These are phyloP conservation scores for Centropus unirufus DNA, from an alignment of 2,113 vertebrate genomes.

Conservation along the genomic window DNA sequence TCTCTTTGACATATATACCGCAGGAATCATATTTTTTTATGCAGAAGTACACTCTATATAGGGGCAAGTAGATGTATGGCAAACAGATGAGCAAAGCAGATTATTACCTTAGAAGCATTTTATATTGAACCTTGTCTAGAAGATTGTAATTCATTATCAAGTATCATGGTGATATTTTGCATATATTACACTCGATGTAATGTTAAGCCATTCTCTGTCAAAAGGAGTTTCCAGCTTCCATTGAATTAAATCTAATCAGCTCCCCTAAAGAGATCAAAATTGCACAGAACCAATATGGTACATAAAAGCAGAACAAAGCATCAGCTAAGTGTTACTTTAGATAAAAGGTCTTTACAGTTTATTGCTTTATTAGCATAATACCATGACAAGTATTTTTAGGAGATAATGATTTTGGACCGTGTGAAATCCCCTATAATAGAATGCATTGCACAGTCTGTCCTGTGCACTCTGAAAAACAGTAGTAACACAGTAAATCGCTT, in stretches of 20 bases:
- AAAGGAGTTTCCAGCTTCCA: conserved; percentile 29
- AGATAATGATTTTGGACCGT: conserved; percentile 60
- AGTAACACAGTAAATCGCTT: conserved; percentile 32
- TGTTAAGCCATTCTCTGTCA: conserved; percentile 39
- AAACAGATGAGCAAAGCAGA: conserved; percentile 5
- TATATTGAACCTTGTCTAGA: background rate
- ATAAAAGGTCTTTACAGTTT: conserved; percentile 59
- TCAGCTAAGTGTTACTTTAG: conserved; percentile 47
- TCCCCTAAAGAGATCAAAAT: conserved; percentile 55
- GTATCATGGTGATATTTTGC: conserved; percentile 9
- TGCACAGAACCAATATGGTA: conserved; percentile 32
- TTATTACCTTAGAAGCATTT: background rate
- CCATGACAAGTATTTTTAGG: conserved; percentile 39
- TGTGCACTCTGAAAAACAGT: conserved; percentile 27
- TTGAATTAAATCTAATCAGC: conserved; percentile 33
- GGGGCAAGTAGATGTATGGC: background rate
- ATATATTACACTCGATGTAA: conserved; percentile 6
- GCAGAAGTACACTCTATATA: background rate
- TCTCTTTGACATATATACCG: background rate
- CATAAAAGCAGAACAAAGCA: conserved; percentile 45
- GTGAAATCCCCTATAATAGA: conserved; percentile 58
- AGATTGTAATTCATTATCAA: conserved; percentile 20
- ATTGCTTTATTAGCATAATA: conserved; percentile 66
- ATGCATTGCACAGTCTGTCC: conserved; percentile 32
- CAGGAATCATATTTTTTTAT: background rate